A percentile compares a stretch with the other conserved stretches of the same genome.
Evolutionary conservation across 2,113 vertebrate species (phyloP).

Genomic region (Orientallactaga bullata): DNA sequence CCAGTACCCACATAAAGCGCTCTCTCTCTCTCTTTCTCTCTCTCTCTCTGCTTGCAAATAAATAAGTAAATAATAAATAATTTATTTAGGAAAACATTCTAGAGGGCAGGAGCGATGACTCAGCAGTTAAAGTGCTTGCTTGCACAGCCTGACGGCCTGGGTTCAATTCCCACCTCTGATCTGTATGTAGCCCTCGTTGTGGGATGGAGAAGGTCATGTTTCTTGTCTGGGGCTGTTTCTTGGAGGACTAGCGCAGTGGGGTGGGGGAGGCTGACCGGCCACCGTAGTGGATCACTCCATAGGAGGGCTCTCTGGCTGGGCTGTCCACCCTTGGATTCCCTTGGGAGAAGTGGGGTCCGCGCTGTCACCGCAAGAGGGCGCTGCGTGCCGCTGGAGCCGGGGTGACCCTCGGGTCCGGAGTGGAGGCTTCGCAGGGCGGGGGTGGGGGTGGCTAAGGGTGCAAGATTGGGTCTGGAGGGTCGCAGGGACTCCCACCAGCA

Average conservation of each 20-base stretch:
- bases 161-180: not conserved
- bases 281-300: not conserved
- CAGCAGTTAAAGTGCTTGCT: too few species aligned
- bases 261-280: not conserved
- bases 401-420: too few species aligned
- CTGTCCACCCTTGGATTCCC: too few species aligned
- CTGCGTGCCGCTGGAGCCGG: not conserved
- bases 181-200: not conserved
- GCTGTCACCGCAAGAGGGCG: conserved; percentile 61
- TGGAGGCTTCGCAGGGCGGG: fast-evolving
- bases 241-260: not conserved
- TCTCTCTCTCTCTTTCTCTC: too few species aligned
- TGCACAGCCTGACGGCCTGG: too few species aligned
- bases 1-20: too few species aligned
- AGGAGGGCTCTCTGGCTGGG: not conserved
- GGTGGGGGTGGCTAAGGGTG: not conserved
- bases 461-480: not conserved
- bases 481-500: not conserved
- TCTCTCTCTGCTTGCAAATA: too few species aligned
- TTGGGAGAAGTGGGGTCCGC: not conserved
- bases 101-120: not conserved
- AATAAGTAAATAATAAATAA: too few species aligned
- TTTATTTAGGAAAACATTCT: too few species aligned
- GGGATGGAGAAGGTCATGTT: not conserved
- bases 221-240: not conserved